phyloP scores from a whole-genome alignment of 2,888 invertebrate species.

The Scaptomyza tumidula region DNA sequence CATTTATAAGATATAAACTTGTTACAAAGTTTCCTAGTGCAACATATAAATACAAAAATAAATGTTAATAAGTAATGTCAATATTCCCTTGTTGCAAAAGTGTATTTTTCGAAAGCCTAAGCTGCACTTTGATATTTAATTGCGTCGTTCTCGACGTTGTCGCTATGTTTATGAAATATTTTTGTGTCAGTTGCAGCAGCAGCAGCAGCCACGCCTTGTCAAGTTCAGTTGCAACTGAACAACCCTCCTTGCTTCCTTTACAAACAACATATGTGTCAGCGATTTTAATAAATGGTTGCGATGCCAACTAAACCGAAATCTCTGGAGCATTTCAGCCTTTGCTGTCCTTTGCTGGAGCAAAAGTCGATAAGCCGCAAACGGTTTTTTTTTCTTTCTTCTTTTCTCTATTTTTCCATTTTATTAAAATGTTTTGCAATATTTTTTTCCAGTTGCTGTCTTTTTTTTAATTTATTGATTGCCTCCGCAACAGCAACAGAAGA shows the following conservation, averaged over 20 bases:
- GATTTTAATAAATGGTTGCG: slow-evolving; percentile 53
- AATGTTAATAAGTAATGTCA: neutral
- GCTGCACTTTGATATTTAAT: slow-evolving; percentile 70
- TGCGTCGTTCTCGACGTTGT: slow-evolving; percentile 40
- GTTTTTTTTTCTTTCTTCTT: slow-evolving; percentile 27
- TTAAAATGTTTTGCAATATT: slow-evolving; percentile 35
- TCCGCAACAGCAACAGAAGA: slow-evolving; percentile 7
- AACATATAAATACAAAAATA: neutral
- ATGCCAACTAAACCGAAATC: slow-evolving; percentile 41
- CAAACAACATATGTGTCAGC: slow-evolving; percentile 35
- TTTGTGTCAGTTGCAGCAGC: slow-evolving; percentile 37
- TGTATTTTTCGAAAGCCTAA: slow-evolving; percentile 28
- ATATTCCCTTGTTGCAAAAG: neutral
- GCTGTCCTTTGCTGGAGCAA: slow-evolving; percentile 11
- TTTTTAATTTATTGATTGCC: slow-evolving; percentile 60
- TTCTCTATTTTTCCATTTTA: slow-evolving; percentile 33
- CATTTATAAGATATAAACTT: no score
- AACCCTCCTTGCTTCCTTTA: neutral
- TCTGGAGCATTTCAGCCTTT: slow-evolving; percentile 46
- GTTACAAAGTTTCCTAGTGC: no score
- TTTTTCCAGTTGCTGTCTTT: slow-evolving; percentile 10
- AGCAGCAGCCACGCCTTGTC: slow-evolving; percentile 25
- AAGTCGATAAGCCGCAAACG: slow-evolving; percentile 41
- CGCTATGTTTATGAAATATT: slow-evolving; percentile 64
- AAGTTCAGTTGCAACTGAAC: neutral